Evolutionary conservation across 2,113 vertebrate genomes (phyloP), one percentile per base, ranked within the genome.

Genomic region (Perognathus longimembris): DNA sequence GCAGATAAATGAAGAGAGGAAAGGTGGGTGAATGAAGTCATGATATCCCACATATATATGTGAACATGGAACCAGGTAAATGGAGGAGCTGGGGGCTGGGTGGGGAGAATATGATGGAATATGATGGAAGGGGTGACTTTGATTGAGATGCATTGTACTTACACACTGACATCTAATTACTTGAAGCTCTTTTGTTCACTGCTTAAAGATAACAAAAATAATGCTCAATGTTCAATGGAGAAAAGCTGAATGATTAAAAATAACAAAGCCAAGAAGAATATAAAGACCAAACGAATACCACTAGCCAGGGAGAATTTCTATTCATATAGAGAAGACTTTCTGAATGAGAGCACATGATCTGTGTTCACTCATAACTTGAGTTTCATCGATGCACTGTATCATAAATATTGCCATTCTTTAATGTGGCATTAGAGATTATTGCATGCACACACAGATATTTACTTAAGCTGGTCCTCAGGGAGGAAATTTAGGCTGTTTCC

Each of bases 371-470:
- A 40, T 80, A 67, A 76, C 14, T 14, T 66, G 22, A 11, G 59
- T 45, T 85, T 73, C 32, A 89, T 87, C 57, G n/a, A 30, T 22
- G 21, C 17, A 59, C 32, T 20, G 18, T 32, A 36, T 32, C 54
- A 18, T 36, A 30, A 74, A 38, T 61, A 42, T 42, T 78, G 54
- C 28, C 40, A 82, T 95, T 42, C 21, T 88, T 92, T 67, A 91
- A 57, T 36, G 36, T 21, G 59, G 32, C 20, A 50, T 64, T 30
- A 63, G 75, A 74, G 57, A 77, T 38, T 8, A 10, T 61, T 45
- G 45, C 40, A 34, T 40, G 7, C 63, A 22, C 28, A 7, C 34
- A 73, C 90, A 89, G 26, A 75, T 79, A 90, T 67, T 92, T 78
- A 54, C 71, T 89, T 83, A 75, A 34, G 6, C 14, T 0, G 7